These are phyloP conservation scores for Pagetopsis macropterus DNA, from an alignment of 2,797 vertebrate species.

Conservation along the genomic window DNA sequence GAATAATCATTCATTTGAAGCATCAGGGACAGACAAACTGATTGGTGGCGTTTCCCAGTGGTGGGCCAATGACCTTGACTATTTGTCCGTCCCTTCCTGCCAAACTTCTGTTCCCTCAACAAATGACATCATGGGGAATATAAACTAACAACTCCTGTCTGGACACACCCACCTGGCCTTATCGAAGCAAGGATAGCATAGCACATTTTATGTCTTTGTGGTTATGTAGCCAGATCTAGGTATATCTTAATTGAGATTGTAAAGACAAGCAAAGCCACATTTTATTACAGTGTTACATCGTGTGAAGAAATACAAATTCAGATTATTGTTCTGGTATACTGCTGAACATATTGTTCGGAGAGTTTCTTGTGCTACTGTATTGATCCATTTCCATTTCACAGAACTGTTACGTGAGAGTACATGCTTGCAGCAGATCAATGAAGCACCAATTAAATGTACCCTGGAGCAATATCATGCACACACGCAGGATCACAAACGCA, in stretches of 20 bases:
- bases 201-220: slow-evolving; percentile 25
- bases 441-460: slow-evolving; percentile 43
- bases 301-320: slow-evolving; percentile 6
- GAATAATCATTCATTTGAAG: slow-evolving; percentile 71
- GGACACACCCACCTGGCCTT: slow-evolving; percentile 50
- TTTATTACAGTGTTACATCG: not conserved
- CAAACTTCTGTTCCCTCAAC: slow-evolving; percentile 56
- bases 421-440: slow-evolving; percentile 63
- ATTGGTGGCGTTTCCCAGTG: slow-evolving; percentile 56
- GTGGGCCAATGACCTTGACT: slow-evolving; percentile 71
- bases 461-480: slow-evolving; percentile 46
- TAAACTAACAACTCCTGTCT: slow-evolving; percentile 39
- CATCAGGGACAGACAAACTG: slow-evolving; percentile 61
- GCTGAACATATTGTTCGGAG: slow-evolving; percentile 7
- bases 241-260: slow-evolving; percentile 6
- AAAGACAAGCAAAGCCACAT: slow-evolving; percentile 12
- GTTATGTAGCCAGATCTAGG: slow-evolving; percentile 34
- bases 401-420: slow-evolving; percentile 36
- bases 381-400: slow-evolving; percentile 44
- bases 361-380: slow-evolving; percentile 21
- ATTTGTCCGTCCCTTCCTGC: slow-evolving; percentile 73
- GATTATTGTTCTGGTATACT: not conserved
- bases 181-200: slow-evolving; percentile 7
- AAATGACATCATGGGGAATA: slow-evolving; percentile 73
- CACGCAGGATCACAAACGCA: slow-evolving; percentile 12